These are phyloP conservation scores for Oreotrochilus melanogaster DNA, from an alignment of 2,113 vertebrate genomes.

Conservation along the genomic window DNA sequence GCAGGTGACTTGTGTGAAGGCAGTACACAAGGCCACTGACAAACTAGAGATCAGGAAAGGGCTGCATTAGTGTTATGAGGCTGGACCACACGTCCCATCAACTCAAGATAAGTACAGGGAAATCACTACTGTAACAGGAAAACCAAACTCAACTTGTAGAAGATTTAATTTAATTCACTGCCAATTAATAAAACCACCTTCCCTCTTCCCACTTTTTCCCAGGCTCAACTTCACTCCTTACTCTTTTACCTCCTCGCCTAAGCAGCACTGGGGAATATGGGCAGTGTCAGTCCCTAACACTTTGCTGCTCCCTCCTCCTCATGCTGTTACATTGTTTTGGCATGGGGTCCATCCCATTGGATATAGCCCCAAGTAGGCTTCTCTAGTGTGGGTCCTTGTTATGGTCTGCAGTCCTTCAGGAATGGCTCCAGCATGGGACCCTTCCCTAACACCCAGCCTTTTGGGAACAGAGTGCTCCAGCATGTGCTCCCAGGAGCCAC, in stretches of 20 bases:
- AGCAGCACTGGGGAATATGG: neutral
- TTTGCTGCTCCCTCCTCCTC: neutral
- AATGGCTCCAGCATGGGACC: neutral
- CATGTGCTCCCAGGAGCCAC: accelerated
- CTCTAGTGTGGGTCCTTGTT: neutral
- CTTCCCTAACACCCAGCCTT: neutral
- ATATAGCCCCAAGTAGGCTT: neutral
- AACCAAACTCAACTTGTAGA: neutral
- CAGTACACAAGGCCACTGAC: neutral
- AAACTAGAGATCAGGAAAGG: neutral
- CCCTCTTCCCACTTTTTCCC: neutral
- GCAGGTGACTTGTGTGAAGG: neutral
- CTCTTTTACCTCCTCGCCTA: neutral
- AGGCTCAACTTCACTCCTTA: neutral
- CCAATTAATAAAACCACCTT: neutral
- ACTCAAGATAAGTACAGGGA: neutral
- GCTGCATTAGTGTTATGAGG: neutral
- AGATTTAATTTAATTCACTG: neutral
- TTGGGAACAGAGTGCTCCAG: neutral
- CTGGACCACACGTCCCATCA: neutral
- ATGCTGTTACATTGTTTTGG: neutral
- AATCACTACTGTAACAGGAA: neutral
- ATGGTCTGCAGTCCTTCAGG: neutral
- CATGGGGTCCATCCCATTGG: accelerated
- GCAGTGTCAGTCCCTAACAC: neutral